Base-by-base conservation (phyloP, 35 echinoderm and acorn worm genomes). In the Nesometra sesokonis region DNA sequence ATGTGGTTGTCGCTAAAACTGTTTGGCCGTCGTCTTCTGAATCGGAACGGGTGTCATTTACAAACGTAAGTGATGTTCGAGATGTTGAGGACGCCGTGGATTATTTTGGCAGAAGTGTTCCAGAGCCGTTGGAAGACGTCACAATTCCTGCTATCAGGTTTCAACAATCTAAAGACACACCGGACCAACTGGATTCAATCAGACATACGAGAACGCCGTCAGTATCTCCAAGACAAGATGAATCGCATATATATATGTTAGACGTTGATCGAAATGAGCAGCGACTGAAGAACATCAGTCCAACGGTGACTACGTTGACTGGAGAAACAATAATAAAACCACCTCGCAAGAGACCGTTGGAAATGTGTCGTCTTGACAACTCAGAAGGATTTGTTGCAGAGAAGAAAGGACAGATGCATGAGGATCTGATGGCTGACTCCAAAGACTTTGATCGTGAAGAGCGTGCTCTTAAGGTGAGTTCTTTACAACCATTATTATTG, bases 401-500 rank as follows among this genome's bases (percentile, higher is more conserved):
- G 31, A 35, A 33, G 1, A 90, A 90, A 35, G 78, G 57, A 39
- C 34, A 33, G 17, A 78, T 35, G 32, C 32, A 31, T 33, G 91
- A 77, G 15, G 87, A 93, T 80, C 39, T 88, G 82, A 46, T 85
- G 77, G 79, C 82, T 4, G 91, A 93, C 27, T 79, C 91, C 31
- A 52, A 77, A 4, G 36, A 43, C 19, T 82, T 93, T 3, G 91
- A 88, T 29, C 78, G 91, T 37, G 87, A 93, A 43, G 91, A 93
- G 86, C 57, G 91, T 36, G 91, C 91, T 35, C 77, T 93, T 36
- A 86, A 93, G 86, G 91, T 93, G 80, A 85, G 78, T 33, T 32
- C n/a, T n/a, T n/a, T n/a, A n/a, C n/a, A n/a, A n/a, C n/a, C n/a
- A n/a, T n/a, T n/a, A n/a, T n/a, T n/a, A n/a, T n/a, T n/a, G n/a